Percentiles rank a stretch among this genome's conserved stretches.
These are phyloP conservation scores for Nezara viridula DNA, from an alignment of 2,888 invertebrate genomes.

Conservation along the genomic window DNA sequence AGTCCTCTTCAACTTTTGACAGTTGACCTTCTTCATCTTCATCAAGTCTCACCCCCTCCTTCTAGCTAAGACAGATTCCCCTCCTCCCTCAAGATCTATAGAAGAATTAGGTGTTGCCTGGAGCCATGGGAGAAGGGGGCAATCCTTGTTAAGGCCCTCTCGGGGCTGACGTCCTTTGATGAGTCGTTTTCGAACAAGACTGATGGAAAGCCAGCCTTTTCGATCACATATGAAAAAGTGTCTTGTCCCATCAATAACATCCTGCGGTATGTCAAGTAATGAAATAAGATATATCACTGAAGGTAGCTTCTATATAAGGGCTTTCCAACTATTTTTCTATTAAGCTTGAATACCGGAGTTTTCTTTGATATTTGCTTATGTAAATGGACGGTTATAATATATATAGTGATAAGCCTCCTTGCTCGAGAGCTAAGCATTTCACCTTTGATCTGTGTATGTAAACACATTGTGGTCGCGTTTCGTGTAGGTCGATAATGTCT, in stretches of 20 bases:
- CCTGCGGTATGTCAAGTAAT: neutral
- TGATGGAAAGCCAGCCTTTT: neutral
- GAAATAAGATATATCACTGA: neutral
- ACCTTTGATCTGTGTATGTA: too few relatives aligned
- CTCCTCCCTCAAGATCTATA: neutral
- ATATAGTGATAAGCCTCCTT: too few relatives aligned
- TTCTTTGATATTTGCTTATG: too few relatives aligned
- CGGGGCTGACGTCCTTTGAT: neutral
- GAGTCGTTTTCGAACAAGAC: neutral
- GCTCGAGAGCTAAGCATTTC: too few relatives aligned
- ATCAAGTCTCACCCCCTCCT: neutral
- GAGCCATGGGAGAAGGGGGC: neutral
- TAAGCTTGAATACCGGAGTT: neutral
- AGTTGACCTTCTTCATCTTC: constrained; percentile 55
- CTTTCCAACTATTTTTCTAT: neutral
- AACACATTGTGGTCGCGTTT: too few relatives aligned
- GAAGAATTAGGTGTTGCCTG: constrained; percentile 1
- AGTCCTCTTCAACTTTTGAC: constrained; percentile 51
- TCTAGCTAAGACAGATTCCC: constrained; percentile 14
- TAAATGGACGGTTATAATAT: too few relatives aligned
- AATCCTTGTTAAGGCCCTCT: neutral
- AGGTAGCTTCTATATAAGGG: neutral
- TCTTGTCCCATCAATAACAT: neutral
- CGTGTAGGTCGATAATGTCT: too few relatives aligned
- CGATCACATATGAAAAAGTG: constrained; percentile 36